Evolutionary conservation across 1,140 invertebrate genomes (phyloP).

Genomic region (Zaprionus vittiger): DNA sequence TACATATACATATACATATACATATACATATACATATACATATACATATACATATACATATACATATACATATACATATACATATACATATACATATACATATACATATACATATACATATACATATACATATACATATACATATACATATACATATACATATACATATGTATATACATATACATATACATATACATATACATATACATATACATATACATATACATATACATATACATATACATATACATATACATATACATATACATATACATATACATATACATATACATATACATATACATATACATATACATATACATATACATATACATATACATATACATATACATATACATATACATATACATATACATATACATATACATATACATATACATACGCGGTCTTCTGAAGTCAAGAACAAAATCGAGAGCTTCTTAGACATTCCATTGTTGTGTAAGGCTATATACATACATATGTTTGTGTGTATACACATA

Average conservation of each 20-base stretch:
- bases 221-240: background rate
- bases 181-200: constrained; percentile 9
- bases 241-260: background rate
- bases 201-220: background rate
- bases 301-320: constrained; percentile 11
- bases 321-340: background rate
- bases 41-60: background rate
- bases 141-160: constrained; percentile 8
- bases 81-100: background rate
- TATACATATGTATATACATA: constrained; percentile 13
- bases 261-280: background rate
- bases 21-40: background rate
- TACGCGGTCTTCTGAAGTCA: constrained; percentile 31
- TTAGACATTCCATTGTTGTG: constrained; percentile 68
- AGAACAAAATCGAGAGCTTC: constrained; percentile 81
- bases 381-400: background rate
- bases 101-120: constrained; percentile 12
- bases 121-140: constrained; percentile 1
- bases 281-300: constrained; percentile 7
- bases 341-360: background rate
- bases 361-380: background rate
- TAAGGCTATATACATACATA: constrained; percentile 15
- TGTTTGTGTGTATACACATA: background rate
- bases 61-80: background rate
- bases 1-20: background rate